Evolutionary conservation across 2,113 vertebrate species (phyloP), one percentile per base, ranked within the genome.

Genomic region (Alosa alosa): DNA sequence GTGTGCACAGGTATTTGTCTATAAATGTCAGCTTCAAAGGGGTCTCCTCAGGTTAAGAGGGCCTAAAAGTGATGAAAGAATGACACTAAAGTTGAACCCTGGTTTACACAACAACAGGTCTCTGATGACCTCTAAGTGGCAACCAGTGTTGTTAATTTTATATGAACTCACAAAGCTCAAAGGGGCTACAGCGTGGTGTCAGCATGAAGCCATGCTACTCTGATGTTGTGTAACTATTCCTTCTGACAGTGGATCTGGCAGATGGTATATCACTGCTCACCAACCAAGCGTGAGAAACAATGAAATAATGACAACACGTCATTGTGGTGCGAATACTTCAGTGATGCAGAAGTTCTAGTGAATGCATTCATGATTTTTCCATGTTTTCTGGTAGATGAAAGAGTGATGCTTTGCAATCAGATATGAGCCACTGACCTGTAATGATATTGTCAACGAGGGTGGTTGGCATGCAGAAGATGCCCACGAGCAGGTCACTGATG

Each of bases 391-490:
- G 4, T 18, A 22, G 0, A 20, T 60, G 20, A 60, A 17, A 55
- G 13, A 18, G 15, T 17, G 52, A 60, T 60, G 5, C 4, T 60
- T 60, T 60, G 55, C 55, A 60, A 60, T 60, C 55, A 60, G 55
- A 22, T 6, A 6, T 60, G 55, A 36, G 31, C 64, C 8, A 50
- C 93, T 82, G 91, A 98, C 98, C 97, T 93, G 97, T 96, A 78
- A 96, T 97, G 52, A 99, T 97, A 88, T 96, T 99, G 92, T 99
- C 98, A 94, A 99, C 91, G 83, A 99, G 94, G 0, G 97, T 98
- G 87, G 96, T 96, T 1, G 98, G 97, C 98, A 99, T 97, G 90
- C 98, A 99, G 91, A 99, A 98, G 90, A 98, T 95, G n/a, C 98
- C 98, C 84, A 99, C 96, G 46, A 99, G 94, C 64, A 99, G 91